Evolutionary conservation across 2,888 invertebrate genomes (phyloP), one percentile per base, ranked within the genome.

Genomic region (Temnothorax ravouxi): DNA sequence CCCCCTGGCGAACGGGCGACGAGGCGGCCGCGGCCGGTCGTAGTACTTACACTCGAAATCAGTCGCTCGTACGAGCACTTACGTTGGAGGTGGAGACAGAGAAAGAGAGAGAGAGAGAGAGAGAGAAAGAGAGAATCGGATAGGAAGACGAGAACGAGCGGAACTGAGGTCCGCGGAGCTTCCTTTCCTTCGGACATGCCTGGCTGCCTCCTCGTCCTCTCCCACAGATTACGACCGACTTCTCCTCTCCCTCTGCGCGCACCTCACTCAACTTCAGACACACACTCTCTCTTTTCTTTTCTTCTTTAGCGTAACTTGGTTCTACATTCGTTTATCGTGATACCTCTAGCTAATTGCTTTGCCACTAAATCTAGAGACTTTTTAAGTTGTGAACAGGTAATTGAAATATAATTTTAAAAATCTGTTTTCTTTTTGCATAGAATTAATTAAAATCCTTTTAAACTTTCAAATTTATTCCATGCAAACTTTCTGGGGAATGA

Each of bases 141-240:
- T 91, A 93, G 93, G 93, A 94, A 94, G 93, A 93, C 91, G 92
- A 92, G 94, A 93, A 93, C 92, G 93, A 94, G 94, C 95, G 95
- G 95, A 95, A 95, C 94, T 95, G 93, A 93, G 95, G 93, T 95
- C 94, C 93, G 94, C 92, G 92, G 94, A 93, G 93, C 94, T 94
- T 94, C 94, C 94, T 94, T 94, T 94, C 93, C 93, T 93, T 93
- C 90, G 92, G 94, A 93, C 91, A 94, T 92, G 94, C 93, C 92
- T 93, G 89, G 94, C 91, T 94, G 93, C 89, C 87, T 92, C 87
- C 91, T 91, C 93, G 93, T 94, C 93, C 94, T 94, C 94, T 95
- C 94, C 94, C 94, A 94, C 94, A 94, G 93, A 88, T 91, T 91
- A 88, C 88, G 86, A 85, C 87, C 86, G 84, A 87, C 87, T 84